These are phyloP conservation scores for Paracanthobrama guichenoti DNA, from an alignment of 2,113 vertebrate species.

Conservation along the genomic window DNA sequence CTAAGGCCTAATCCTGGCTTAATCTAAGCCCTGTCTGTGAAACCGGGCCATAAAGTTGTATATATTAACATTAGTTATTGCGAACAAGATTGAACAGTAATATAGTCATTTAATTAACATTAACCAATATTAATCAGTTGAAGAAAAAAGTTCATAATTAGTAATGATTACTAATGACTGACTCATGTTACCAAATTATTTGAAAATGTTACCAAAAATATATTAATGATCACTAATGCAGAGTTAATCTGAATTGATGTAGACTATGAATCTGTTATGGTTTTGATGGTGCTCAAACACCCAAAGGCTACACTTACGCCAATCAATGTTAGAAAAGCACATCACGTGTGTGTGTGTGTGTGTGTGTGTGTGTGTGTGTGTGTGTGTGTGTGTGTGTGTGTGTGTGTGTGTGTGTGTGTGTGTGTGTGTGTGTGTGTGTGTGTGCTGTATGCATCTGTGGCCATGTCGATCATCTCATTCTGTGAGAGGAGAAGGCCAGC, in stretches of 20 bases:
- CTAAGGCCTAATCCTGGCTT: too few species aligned
- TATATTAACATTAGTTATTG: background rate
- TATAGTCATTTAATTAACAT: background rate
- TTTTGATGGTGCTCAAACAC: conserved; percentile 6
- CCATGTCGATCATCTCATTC: background rate
- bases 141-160: background rate
- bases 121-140: background rate
- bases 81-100: background rate
- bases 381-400: background rate
- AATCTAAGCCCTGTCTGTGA: too few species aligned
- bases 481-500: background rate
- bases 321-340: conserved; percentile 9
- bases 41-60: too few species aligned
- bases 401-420: background rate
- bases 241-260: background rate
- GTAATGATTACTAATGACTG: background rate
- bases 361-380: too few species aligned
- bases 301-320: conserved; percentile 22
- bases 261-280: background rate
- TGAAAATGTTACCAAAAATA: background rate
- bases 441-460: background rate
- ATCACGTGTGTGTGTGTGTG: conserved; percentile 1
- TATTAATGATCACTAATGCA: background rate
- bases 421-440: background rate
- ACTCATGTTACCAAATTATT: background rate